These are phyloP conservation scores for Temnothorax longispinosus DNA, from an alignment of 1,140 invertebrate species.

Conservation along the genomic window DNA sequence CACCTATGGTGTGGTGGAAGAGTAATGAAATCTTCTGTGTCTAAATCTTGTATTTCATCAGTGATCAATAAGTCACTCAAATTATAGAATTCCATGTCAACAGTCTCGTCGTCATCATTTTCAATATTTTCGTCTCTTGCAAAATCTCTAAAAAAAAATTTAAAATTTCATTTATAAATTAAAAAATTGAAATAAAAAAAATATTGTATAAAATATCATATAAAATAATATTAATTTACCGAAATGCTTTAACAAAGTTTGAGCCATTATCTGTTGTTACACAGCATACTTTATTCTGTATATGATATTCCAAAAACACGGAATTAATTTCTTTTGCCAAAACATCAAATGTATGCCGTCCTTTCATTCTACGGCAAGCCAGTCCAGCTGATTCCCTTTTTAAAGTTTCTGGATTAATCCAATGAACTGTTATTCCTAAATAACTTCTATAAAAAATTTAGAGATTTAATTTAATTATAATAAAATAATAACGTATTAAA, in stretches of 20 bases:
- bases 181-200: background rate
- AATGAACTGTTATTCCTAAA: slow-evolving; percentile 23
- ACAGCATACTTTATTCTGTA: slow-evolving; percentile 6
- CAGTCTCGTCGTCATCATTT: background rate
- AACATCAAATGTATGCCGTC: background rate
- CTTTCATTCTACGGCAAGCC: slow-evolving; percentile 1
- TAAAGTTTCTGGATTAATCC: background rate
- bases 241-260: slow-evolving; percentile 28
- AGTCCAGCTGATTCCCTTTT: slow-evolving; percentile 26
- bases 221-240: background rate
- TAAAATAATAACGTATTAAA: background rate
- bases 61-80: background rate
- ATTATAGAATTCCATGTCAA: background rate
- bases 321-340: slow-evolving; percentile 4
- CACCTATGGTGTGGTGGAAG: slow-evolving; percentile 16
- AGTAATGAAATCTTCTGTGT: background rate
- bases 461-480: background rate
- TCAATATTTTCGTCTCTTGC: background rate
- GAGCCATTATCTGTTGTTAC: slow-evolving; percentile 7
- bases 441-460: slow-evolving; percentile 16
- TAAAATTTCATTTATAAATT: slow-evolving; percentile 16
- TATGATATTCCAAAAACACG: background rate
- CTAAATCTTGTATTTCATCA: background rate
- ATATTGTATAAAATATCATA: background rate
- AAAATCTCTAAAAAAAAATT: slow-evolving; percentile 14